These are phyloP conservation scores for Dryobates pubescens DNA, from an alignment of 2,797 vertebrate genomes.

Conservation along the genomic window DNA sequence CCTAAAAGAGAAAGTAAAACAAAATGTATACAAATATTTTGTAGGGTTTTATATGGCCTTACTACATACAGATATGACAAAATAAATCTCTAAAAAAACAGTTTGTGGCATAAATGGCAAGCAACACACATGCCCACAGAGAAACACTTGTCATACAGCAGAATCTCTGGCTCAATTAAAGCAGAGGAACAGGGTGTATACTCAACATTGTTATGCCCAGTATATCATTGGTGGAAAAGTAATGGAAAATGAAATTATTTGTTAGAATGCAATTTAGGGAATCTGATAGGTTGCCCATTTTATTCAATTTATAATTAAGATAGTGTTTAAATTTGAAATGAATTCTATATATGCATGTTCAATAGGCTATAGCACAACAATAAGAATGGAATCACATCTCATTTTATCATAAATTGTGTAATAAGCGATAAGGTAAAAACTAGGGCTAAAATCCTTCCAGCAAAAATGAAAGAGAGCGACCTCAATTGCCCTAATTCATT, in stretches of 20 bases:
- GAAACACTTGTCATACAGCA: conserved; percentile 61
- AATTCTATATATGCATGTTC: conserved; percentile 91
- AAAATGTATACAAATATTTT: not conserved
- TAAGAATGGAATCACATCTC: conserved; percentile 87
- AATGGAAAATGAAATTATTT: conserved; percentile 86
- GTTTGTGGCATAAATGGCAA: conserved; percentile 72
- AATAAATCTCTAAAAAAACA: not conserved
- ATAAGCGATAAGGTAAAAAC: conserved; percentile 97
- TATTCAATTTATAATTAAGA: conserved; percentile 87
- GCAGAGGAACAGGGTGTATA: conserved; percentile 68
- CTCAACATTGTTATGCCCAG: conserved; percentile 71
- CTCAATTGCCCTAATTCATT: conserved; percentile 93
- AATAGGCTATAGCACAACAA: conserved; percentile 88
- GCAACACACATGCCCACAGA: conserved; percentile 69
- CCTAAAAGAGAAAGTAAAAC: conserved; percentile 1
- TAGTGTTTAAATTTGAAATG: conserved; percentile 88
- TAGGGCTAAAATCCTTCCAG: conserved; percentile 88
- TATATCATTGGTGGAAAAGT: conserved; percentile 78
- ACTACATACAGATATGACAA: not conserved
- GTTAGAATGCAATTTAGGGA: conserved; percentile 84
- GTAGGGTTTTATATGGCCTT: not conserved
- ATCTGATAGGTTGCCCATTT: conserved; percentile 82
- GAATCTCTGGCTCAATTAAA: conserved; percentile 77
- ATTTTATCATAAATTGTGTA: conserved; percentile 95
- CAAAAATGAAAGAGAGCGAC: conserved; percentile 91